A percentile compares a stretch with the other conserved stretches of the same genome.
Evolutionary conservation across 37 sponge, comb jelly and placozoan genomes (phyloP).

Genomic region (Eunapius fragilis): DNA sequence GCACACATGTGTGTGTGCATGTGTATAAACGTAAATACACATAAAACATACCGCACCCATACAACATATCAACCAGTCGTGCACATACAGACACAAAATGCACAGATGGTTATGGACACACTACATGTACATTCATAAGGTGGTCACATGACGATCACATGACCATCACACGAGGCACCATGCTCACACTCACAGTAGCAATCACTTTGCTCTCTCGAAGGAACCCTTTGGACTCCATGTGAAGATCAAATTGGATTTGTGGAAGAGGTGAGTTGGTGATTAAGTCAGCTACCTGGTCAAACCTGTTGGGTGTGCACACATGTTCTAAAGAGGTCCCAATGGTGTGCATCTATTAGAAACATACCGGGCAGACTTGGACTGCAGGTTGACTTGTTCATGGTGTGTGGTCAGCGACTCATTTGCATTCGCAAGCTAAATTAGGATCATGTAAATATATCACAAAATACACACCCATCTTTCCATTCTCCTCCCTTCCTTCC

Average conservation of each 20-base stretch:
- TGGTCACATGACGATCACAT: background rate
- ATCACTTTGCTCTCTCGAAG: conserved; percentile 52
- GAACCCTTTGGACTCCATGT: conserved; percentile 37
- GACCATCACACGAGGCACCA: too few species aligned
- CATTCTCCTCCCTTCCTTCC: background rate
- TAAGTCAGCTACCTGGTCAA: conserved; percentile 56
- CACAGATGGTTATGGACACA: background rate
- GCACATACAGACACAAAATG: background rate
- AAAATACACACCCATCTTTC: background rate
- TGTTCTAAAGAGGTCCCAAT: too few species aligned
- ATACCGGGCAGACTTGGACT: background rate
- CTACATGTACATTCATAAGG: background rate
- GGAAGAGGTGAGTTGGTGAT: conserved; percentile 64
- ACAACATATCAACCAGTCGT: background rate
- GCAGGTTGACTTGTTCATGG: background rate
- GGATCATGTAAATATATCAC: background rate
- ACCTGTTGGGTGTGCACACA: too few species aligned
- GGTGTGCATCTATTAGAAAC: too few species aligned
- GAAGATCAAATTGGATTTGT: conserved; percentile 41
- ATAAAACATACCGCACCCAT: too few species aligned
- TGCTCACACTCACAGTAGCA: conserved; percentile 73
- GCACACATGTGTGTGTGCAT: background rate
- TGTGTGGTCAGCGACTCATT: background rate
- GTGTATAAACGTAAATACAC: too few species aligned
- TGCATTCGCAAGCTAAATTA: background rate